Evolutionary conservation across 2,113 vertebrate genomes (phyloP), one percentile per base, ranked within the genome.

Genomic region (Pseudopipra pipra): DNA sequence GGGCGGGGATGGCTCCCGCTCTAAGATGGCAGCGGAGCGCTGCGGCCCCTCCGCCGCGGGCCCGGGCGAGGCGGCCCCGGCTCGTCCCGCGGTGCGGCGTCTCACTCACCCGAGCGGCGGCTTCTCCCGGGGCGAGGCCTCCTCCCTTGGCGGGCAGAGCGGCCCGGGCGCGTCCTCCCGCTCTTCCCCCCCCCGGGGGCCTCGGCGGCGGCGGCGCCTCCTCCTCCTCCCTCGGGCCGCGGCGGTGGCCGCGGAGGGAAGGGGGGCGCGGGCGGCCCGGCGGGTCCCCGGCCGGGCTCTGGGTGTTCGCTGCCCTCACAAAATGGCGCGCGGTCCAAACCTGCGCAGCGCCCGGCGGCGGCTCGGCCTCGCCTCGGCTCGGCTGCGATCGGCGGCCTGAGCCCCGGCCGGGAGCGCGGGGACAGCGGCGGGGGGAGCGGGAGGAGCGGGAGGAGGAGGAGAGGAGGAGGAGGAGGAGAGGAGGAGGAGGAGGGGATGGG

Each of bases 11-110:
- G 70, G 62, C 61, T 81, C n/a, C 90, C 96, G 66, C 81, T 84
- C 97, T 96, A 97, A 97, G 96, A 97, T 97, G 97, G 97, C 97
- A 97, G 96, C 97, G 78, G 47, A 87, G 93, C 85, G 85, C 93
- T 87, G 93, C 90, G 93, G 94, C 95, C 94, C 89, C 95, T 86
- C 95, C 94, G 93, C 96, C 87, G 90, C 82, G 92, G 85, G 75
- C 85, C 89, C 84, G 92, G 84, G 83, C 88, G 95, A 89, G 95
- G 87, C 81, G 92, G 95, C 94, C 92, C 89, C 89, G 89, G 95
- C 91, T 90, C 77, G 94, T 95, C 93, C 96, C 89, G 87, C 90
- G 80, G 92, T 93, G 91, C 93, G 93, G 83, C 83, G 87, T 88
- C 61, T 94, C 81, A 91, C 97, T 97, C 90, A 97, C 97, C 96